Evolutionary conservation across 2,888 invertebrate species (phyloP), one percentile per base, ranked within the genome.

Genomic region (Willowsia nigromaculata): DNA sequence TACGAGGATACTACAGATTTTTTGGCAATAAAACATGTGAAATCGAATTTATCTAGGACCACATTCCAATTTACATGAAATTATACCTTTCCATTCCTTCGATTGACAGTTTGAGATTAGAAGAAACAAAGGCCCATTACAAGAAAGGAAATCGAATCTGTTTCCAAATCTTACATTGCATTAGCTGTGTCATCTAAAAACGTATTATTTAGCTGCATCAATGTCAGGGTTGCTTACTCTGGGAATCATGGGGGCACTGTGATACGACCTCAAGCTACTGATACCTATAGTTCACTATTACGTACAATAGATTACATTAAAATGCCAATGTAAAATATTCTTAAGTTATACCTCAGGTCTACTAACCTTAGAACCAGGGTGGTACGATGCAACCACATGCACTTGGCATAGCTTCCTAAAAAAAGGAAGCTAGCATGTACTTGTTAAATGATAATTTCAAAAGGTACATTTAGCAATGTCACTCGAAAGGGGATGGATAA

Each of bases 61-160:
- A 3, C 4, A 7, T 11, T 33, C 33, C 62, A 65, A 65, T 65
- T 65, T 65, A 33, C 33, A 33, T 65, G 30, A n/a, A 65, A 65
- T 65, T 33, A 65, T 65, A 11, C n/a, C 30, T 56, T 37, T 68
- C 18, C 68, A 40, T 15, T n/a, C 62, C 33, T 65, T 22, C 1
- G 68, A 68, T 22, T 68, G 68, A 40, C 22, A 68, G 15, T 68
- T 37, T 68, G 0, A 68, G 68, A 68, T 65, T 65, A 25, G 56
- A 65, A 27, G 11, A 50, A 7, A 50, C 2, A 47, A 50, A 50
- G 5, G 4, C 50, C 18, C 18, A 3, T 50, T 22, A 40, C 40
- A 13, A 59, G 25, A 18, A 40, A 40, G 0, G 68, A 40, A 65
- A 40, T 18, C 15, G 33, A 33, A 7, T 15, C 15, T 15, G 13